Percentiles rank a stretch among this genome's conserved stretches.
phyloP scores from a whole-genome alignment of 2,888 invertebrate genomes.

The Tridacna crocea region DNA sequence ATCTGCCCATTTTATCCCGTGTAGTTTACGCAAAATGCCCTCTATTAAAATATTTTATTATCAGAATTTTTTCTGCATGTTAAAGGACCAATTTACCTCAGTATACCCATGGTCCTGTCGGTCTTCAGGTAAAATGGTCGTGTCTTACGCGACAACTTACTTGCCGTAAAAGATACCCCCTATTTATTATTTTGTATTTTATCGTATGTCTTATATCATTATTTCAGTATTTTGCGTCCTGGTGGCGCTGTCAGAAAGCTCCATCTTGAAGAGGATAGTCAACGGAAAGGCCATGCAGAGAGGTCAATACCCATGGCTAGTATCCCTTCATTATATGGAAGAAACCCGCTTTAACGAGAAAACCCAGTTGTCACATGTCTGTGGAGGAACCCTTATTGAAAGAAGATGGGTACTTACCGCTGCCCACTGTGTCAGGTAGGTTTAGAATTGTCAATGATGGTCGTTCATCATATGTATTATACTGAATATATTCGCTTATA shows the following conservation, averaged over 20 bases:
- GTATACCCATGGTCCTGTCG: too few relatives aligned
- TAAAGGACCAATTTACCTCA: too few relatives aligned
- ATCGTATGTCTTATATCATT: neutral
- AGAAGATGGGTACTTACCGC: conserved; percentile 70
- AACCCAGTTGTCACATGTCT: conserved; percentile 65
- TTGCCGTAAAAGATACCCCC: too few relatives aligned
- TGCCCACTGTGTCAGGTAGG: conserved; percentile 71
- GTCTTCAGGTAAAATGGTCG: too few relatives aligned
- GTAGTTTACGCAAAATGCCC: too few relatives aligned
- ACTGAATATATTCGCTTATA: too few relatives aligned
- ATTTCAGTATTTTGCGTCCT: conserved; percentile 24
- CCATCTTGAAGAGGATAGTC: conserved; percentile 47
- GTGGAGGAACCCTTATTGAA: conserved; percentile 69
- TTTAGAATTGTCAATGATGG: neutral
- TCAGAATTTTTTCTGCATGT: too few relatives aligned
- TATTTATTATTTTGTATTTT: too few relatives aligned
- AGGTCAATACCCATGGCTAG: conserved; percentile 72
- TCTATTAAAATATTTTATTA: too few relatives aligned
- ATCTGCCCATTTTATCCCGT: too few relatives aligned
- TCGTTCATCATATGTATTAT: too few relatives aligned
- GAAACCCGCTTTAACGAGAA: conserved; percentile 50
- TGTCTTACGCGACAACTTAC: too few relatives aligned
- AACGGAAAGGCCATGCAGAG: conserved; percentile 62
- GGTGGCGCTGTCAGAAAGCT: conserved; percentile 10
- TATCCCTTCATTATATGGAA: conserved; percentile 65